Conservation (phyloP, 1,140 invertebrate genomes). For the Hyles euphorbiae region DNA sequence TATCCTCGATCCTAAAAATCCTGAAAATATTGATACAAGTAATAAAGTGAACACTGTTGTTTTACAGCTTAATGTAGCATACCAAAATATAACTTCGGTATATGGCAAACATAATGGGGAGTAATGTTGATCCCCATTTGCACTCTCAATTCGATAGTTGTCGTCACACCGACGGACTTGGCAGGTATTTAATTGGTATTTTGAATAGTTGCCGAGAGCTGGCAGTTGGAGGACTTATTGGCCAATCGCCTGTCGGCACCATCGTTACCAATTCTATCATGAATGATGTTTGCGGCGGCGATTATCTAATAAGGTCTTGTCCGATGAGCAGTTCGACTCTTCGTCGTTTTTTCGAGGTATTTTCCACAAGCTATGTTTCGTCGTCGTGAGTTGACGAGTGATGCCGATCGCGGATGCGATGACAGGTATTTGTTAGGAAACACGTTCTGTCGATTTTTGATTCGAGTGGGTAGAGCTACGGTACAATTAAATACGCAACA, state of each 20-base stretch:
- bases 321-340: slow-evolving; percentile 37
- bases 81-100: slow-evolving; percentile 69
- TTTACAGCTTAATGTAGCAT: slow-evolving; percentile 70
- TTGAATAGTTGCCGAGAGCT: slow-evolving; percentile 63
- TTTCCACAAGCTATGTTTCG: slow-evolving; percentile 47
- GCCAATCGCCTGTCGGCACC: slow-evolving; percentile 24
- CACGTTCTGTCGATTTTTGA: slow-evolving; percentile 8
- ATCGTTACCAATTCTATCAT: background rate
- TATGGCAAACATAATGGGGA: slow-evolving; percentile 64
- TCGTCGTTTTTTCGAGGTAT: slow-evolving; percentile 62
- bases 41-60: slow-evolving; percentile 72
- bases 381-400: slow-evolving; percentile 37
- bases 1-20: slow-evolving; percentile 1
- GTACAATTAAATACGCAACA: background rate
- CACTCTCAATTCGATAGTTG: slow-evolving; percentile 64
- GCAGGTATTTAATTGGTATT: slow-evolving; percentile 74
- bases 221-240: slow-evolving; percentile 37
- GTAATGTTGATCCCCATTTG: slow-evolving; percentile 47
- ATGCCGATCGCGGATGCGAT: slow-evolving; percentile 35
- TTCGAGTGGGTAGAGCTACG: background rate
- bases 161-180: slow-evolving; percentile 71
- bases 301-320: slow-evolving; percentile 36
- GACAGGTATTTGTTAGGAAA: slow-evolving; percentile 67
- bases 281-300: slow-evolving; percentile 10
- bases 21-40: slow-evolving; percentile 28